These are phyloP conservation scores for Diorhabda carinulata DNA, from an alignment of 1,140 invertebrate species.

Conservation along the genomic window DNA sequence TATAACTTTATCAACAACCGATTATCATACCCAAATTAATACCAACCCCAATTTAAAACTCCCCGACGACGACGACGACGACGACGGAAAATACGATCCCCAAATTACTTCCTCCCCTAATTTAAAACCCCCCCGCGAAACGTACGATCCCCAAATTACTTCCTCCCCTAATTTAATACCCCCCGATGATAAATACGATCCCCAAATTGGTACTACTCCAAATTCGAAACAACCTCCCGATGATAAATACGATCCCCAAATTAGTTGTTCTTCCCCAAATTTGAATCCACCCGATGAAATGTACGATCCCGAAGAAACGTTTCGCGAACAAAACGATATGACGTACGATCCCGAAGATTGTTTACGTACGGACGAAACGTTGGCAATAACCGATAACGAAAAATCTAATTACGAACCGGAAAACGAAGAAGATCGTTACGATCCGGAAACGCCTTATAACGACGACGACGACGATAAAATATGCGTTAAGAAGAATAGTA, in stretches of 20 bases:
- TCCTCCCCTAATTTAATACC: conserved; percentile 1
- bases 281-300: conserved; percentile 10
- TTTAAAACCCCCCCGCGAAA: neutral
- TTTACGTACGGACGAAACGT: neutral
- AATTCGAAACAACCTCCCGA: neutral
- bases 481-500: neutral
- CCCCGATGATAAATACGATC: neutral
- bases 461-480: neutral
- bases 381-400: conserved; percentile 12
- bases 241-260: neutral
- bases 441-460: neutral
- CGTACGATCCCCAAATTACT: conserved; percentile 14
- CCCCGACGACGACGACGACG: neutral
- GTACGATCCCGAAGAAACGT: conserved; percentile 13
- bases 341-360: neutral
- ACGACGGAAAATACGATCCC: conserved; percentile 9
- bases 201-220: no score
- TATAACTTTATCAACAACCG: conserved; percentile 43
- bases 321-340: conserved; percentile 5
- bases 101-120: conserved; percentile 5
- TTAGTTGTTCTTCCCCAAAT: no score
- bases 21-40: conserved; percentile 41
- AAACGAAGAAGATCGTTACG: conserved; percentile 7
- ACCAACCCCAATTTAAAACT: conserved; percentile 31
- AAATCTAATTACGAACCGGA: conserved; percentile 14